Conservation (phyloP, 2,113 vertebrate species). For the Tyto alba region DNA sequence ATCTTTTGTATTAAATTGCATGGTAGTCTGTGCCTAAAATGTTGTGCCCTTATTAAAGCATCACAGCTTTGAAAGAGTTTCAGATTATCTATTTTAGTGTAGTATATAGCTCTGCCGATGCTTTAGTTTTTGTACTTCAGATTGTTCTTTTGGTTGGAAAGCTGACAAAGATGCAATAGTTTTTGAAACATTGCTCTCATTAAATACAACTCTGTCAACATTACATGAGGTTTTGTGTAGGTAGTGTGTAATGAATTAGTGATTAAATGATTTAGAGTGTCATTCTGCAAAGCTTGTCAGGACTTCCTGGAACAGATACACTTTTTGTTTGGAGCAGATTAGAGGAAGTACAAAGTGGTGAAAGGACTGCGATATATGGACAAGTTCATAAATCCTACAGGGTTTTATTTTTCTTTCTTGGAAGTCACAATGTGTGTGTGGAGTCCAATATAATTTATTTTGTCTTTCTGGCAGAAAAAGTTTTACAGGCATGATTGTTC, state of each 20-base stretch:
- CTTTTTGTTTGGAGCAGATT: slow-evolving; percentile 18
- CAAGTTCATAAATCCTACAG: slow-evolving; percentile 15
- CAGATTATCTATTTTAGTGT: background rate
- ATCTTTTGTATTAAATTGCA: background rate
- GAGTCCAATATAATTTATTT: background rate
- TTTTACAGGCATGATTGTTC: background rate
- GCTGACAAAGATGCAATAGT: background rate
- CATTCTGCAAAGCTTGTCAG: slow-evolving; percentile 16
- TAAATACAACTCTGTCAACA: background rate
- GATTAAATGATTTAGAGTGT: background rate
- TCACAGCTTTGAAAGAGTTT: background rate
- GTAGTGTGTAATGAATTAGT: background rate
- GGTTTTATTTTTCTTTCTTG: slow-evolving; percentile 35
- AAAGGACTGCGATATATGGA: background rate
- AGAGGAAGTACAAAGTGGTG: slow-evolving; percentile 10
- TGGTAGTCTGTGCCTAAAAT: background rate
- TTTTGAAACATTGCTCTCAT: background rate
- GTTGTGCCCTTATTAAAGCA: background rate
- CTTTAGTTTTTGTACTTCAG: background rate
- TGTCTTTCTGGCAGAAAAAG: background rate
- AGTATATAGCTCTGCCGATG: background rate
- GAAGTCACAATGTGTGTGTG: background rate
- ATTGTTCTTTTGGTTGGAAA: background rate
- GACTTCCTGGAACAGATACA: slow-evolving; percentile 30
- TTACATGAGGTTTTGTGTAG: background rate